Percentiles rank a stretch among this genome's conserved stretches.
These are phyloP conservation scores for Heteromyza rotundicornis DNA, from an alignment of 2,888 invertebrate species.

Conservation along the genomic window DNA sequence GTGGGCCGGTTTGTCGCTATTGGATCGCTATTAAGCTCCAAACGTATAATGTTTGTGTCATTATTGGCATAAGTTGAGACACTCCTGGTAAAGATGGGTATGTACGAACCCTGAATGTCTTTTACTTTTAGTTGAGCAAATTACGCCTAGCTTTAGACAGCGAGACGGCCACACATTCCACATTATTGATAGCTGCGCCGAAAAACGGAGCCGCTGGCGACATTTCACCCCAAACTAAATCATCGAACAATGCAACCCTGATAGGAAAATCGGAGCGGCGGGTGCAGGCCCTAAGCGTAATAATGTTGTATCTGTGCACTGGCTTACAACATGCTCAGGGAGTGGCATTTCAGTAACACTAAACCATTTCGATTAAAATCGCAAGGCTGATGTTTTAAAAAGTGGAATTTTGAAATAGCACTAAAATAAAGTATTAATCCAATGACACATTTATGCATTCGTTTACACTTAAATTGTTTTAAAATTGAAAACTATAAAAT, in stretches of 20 bases:
- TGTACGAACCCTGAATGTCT: background rate
- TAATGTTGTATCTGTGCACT: constrained; percentile 94
- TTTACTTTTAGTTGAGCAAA: constrained; percentile 70
- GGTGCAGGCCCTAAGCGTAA: constrained; percentile 87
- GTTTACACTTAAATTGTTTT: too few species aligned
- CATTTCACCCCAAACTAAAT: constrained; percentile 24
- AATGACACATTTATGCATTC: too few species aligned
- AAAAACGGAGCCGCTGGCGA: constrained; percentile 15
- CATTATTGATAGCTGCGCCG: constrained; percentile 53
- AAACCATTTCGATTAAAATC: background rate
- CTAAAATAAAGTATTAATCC: background rate
- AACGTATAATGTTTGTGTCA: too few species aligned
- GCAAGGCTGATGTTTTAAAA: background rate
- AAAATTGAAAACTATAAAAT: too few species aligned
- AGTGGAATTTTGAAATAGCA: constrained; percentile 24
- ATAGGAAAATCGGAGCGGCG: constrained; percentile 79
- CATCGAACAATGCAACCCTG: constrained; percentile 57
- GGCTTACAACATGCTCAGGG: constrained; percentile 75
- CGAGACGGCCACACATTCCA: constrained; percentile 69
- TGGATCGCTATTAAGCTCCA: too few species aligned
- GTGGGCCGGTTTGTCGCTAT: too few species aligned
- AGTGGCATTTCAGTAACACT: constrained; percentile 47
- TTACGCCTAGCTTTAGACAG: constrained; percentile 77
- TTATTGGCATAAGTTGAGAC: background rate
- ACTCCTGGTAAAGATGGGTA: too few species aligned